Base-by-base conservation (phyloP, 2,797 vertebrate genomes). In the Anguilla anguilla region DNA sequence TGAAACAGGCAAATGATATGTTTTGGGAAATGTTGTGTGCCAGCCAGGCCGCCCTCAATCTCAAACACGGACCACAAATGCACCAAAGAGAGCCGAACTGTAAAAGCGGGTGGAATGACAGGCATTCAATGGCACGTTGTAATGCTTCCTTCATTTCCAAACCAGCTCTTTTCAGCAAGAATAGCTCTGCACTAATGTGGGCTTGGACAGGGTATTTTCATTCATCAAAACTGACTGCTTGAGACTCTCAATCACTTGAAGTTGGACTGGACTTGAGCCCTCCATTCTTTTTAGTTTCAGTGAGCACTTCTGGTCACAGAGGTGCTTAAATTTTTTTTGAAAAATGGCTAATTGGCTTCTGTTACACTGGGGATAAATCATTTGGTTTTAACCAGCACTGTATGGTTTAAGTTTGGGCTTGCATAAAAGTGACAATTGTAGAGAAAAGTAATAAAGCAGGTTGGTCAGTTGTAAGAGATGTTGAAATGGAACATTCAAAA, bases 171-270 rank as follows among this genome's bases (percentile, higher is more conserved):
- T 79, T 74, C 59, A 84, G 53, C 82, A 1, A 81, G 67, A 67
- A 84, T 87, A 84, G 88, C 86, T 77, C 17, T 84, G 25, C 6
- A 17, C n/a, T 79, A 19, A 89, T 86, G 88, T 69, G 88, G 83
- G 64, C 77, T 67, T 11, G 31, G 77, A 83, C 64, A 53, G 43
- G 61, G 51, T 55, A 11, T 55, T 57, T 79, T 87, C 88, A 85
- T 53, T 84, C 51, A 72, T 88, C 46, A 74, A 51, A 79, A 9
- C 67, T n/a, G 55, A 67, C 82, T 86, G 88, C 82, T 87, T 88
- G 25, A 84, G 84, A 87, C 74, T 83, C 82, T 77, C 51, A 72
- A 86, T 64, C 61, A 83, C 88, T 89, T 31, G 25, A 88, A 86
- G 83, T 64, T 74, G 81, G 79, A 59, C 35, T 15, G 55, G 51